A percentile compares a stretch with the other conserved stretches of the same genome.
Evolutionary conservation across 30 jellyfish, hydroid and myxozoan genomes (phyloP).

Genomic region (Aurelia coerulea): DNA sequence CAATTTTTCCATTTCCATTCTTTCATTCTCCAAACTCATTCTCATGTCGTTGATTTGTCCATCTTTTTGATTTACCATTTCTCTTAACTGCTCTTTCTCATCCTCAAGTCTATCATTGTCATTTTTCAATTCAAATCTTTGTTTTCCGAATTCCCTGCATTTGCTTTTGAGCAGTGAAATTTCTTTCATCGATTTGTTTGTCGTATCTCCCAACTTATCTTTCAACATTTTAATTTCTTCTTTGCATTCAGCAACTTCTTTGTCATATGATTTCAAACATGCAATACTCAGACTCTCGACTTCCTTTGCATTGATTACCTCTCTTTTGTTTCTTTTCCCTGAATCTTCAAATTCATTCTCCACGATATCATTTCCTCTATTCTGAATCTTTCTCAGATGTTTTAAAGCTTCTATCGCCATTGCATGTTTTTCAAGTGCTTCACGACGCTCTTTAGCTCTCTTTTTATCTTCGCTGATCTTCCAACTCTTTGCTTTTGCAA

Average conservation of each 20-base stretch:
- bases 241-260: background rate
- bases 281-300: background rate
- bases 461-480: background rate
- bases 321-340: background rate
- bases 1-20: background rate
- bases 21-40: background rate
- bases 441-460: background rate
- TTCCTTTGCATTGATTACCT: background rate
- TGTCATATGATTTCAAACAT: constrained; percentile 7
- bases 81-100: background rate
- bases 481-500: background rate
- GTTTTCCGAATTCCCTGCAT: background rate
- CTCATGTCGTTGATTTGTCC: background rate
- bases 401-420: constrained; percentile 18
- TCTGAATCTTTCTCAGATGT: constrained; percentile 12
- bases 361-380: background rate
- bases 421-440: constrained; percentile 13
- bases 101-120: background rate
- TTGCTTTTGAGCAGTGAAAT: background rate
- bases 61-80: background rate
- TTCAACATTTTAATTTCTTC: background rate
- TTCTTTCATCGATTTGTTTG: background rate
- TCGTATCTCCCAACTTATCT: background rate
- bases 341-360: too few species aligned
- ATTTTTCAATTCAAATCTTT: background rate